Evolutionary conservation across 2,797 vertebrate species (phyloP).

Genomic region (Hozukius guyotensis): DNA sequence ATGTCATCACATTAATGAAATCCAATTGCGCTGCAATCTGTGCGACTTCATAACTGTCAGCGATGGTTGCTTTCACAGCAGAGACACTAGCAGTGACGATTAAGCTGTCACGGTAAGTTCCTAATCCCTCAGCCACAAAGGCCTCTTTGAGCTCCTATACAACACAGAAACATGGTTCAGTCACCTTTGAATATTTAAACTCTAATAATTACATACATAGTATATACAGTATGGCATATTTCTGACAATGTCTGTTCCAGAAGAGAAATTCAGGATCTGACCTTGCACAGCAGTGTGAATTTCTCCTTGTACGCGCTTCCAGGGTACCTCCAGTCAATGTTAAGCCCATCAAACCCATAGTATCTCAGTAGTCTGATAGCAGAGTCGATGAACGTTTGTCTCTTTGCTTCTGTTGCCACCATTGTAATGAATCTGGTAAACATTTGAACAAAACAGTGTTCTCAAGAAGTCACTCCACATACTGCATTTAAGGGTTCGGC

Average conservation of each 20-base stretch:
- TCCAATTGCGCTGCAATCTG: conserved; percentile 78
- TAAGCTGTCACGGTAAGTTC: conserved; percentile 36
- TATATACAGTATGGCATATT: background rate
- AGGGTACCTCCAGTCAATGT: conserved; percentile 85
- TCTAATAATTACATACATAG: background rate
- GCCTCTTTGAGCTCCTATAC: conserved; percentile 68
- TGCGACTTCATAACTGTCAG: conserved; percentile 76
- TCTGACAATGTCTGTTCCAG: background rate
- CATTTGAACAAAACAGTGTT: background rate
- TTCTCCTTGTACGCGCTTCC: conserved; percentile 73
- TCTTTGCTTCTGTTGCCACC: accelerated
- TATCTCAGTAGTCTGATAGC: background rate
- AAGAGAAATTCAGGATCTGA: conserved; percentile 27
- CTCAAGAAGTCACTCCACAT: background rate
- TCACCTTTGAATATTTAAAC: too few relatives aligned
- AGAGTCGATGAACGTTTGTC: accelerated
- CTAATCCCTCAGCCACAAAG: conserved; percentile 57
- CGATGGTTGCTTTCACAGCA: conserved; percentile 52
- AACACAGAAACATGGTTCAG: background rate
- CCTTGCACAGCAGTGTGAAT: conserved; percentile 79
- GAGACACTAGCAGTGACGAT: conserved; percentile 76
- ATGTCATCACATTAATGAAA: conserved; percentile 82
- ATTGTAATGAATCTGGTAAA: background rate
- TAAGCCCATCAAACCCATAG: conserved; percentile 80
- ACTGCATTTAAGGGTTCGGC: background rate